These are phyloP conservation scores for Dryobota labecula DNA, from an alignment of 2,888 invertebrate species.

Conservation along the genomic window DNA sequence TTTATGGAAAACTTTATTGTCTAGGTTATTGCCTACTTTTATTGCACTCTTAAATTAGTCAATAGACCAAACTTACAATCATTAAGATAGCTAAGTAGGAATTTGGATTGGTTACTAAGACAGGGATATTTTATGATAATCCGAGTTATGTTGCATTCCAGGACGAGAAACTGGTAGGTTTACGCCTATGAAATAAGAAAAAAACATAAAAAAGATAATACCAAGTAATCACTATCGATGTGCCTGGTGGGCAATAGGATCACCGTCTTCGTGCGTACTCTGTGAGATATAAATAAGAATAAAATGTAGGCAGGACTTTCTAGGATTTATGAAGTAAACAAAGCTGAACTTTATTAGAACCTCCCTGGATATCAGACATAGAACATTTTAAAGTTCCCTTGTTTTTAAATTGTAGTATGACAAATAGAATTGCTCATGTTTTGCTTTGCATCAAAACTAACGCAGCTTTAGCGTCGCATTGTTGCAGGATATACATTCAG, in stretches of 20 bases:
- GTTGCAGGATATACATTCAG: neutral
- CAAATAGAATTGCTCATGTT: neutral
- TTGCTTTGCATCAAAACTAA: neutral
- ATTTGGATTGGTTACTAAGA: slow-evolving; percentile 54
- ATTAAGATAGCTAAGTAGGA: neutral
- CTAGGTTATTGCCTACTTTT: neutral
- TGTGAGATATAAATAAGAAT: slow-evolving; percentile 60
- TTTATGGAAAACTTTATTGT: neutral
- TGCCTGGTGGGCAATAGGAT: slow-evolving; percentile 36
- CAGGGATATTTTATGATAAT: slow-evolving; percentile 28
- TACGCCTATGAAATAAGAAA: slow-evolving; percentile 41
- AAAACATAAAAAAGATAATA: slow-evolving; percentile 44
- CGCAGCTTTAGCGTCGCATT: neutral
- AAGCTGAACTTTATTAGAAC: slow-evolving; percentile 10
- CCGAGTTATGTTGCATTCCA: slow-evolving; percentile 43
- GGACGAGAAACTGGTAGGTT: slow-evolving; percentile 34
- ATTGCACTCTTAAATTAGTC: slow-evolving; percentile 3
- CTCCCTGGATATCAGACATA: neutral
- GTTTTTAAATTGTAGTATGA: neutral
- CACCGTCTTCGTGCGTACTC: slow-evolving; percentile 52
- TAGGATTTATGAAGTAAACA: neutral
- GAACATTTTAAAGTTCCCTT: neutral
- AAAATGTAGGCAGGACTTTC: slow-evolving; percentile 23
- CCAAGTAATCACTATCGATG: slow-evolving; percentile 45
- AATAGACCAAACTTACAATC: neutral